Evolutionary conservation across 2,797 vertebrate genomes (phyloP).

Genomic region (Cottoperca gobio): DNA sequence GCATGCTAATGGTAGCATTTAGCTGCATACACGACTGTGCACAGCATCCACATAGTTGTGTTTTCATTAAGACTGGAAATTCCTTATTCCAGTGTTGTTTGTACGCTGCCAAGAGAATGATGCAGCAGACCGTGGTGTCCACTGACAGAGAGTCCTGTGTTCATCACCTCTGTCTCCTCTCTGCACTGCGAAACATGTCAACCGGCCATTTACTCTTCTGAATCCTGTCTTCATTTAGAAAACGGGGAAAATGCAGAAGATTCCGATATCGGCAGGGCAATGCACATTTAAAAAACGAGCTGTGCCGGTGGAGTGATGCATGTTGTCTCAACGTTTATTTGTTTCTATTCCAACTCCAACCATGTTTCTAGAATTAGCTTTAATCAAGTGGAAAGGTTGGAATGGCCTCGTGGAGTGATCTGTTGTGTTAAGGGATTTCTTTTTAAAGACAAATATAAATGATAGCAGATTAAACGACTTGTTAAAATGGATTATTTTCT

Average conservation of each 20-base stretch:
- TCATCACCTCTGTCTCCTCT: constrained; percentile 19
- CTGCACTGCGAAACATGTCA: constrained; percentile 10
- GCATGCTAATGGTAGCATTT: background rate
- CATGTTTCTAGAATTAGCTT: constrained; percentile 4
- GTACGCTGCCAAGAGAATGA: background rate
- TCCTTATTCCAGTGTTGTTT: background rate
- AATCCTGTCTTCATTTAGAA: constrained; percentile 24
- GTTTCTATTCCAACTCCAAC: constrained; percentile 1
- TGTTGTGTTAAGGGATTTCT: background rate
- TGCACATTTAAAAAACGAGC: background rate
- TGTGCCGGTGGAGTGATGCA: background rate
- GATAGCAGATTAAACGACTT: constrained; percentile 47
- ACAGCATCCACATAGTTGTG: background rate
- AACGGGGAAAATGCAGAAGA: background rate
- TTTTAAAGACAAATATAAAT: no score
- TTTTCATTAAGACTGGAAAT: background rate
- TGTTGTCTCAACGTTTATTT: background rate
- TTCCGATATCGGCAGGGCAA: background rate
- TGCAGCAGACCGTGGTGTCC: constrained; percentile 21
- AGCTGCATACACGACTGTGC: background rate
- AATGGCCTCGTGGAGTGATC: background rate
- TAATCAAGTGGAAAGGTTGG: constrained; percentile 3
- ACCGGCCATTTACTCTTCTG: constrained; percentile 9
- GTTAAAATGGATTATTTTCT: constrained; percentile 49
- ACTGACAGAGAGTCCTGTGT: no score